These are phyloP conservation scores for Eupithecia subfuscata DNA, from an alignment of 2,888 invertebrate genomes.

Conservation along the genomic window DNA sequence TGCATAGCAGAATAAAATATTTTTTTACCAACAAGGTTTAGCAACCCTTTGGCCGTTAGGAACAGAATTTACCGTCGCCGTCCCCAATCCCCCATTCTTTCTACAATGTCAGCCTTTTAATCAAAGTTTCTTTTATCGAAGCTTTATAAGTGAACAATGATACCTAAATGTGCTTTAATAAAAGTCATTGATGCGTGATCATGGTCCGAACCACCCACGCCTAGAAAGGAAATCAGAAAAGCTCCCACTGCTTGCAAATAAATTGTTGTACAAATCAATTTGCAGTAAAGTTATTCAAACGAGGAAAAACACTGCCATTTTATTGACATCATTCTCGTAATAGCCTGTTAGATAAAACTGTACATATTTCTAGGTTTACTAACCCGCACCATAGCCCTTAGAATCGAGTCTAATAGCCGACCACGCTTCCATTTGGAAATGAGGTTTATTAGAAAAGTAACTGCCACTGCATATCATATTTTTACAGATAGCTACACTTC, in stretches of 20 bases:
- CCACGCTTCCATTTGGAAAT: background rate
- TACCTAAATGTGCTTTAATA: background rate
- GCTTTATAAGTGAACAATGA: background rate
- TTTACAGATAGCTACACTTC: background rate
- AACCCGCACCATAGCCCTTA: background rate
- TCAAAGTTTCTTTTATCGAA: background rate
- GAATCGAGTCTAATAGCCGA: background rate
- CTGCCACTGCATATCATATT: background rate
- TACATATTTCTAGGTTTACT: conserved; percentile 5
- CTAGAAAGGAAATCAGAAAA: background rate
- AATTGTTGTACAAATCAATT: background rate
- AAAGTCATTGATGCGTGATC: background rate
- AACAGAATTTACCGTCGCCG: background rate
- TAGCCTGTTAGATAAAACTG: background rate
- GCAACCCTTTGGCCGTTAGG: background rate
- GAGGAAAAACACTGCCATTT: background rate
- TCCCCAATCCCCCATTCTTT: background rate
- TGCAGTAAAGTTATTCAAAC: conserved; percentile 3
- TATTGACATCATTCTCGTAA: background rate
- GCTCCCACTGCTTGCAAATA: background rate
- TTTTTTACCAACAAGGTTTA: background rate
- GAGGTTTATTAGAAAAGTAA: conserved; percentile 4
- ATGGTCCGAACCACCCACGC: background rate
- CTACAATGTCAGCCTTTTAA: background rate
- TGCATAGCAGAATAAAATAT: background rate